Evolutionary conservation across 2,113 vertebrate species (phyloP).

Genomic region (Takifugu bimaculatus): DNA sequence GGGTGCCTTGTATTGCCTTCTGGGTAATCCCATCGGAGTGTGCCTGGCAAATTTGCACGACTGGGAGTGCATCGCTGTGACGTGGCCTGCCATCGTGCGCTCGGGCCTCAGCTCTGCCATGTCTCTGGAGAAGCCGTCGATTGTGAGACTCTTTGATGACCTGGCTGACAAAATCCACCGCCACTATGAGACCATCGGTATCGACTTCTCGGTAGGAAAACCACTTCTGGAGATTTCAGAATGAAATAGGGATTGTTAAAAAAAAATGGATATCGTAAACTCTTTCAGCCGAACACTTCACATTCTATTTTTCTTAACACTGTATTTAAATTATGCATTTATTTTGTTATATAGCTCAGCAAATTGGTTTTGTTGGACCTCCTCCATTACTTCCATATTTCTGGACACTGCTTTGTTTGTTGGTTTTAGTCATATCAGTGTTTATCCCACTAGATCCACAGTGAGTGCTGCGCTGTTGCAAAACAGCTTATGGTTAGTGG

Average conservation of each 20-base stretch:
- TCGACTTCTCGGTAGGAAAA: conserved; percentile 86
- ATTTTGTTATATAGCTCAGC: neutral
- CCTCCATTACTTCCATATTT: neutral
- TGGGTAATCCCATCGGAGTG: conserved; percentile 90
- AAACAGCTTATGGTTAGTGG: conserved; percentile 77
- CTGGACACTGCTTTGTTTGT: neutral
- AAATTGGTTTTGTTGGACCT: neutral
- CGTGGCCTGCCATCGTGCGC: conserved; percentile 90
- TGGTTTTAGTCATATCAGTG: neutral
- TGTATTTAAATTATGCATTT: too few species aligned
- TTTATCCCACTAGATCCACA: conserved; percentile 75
- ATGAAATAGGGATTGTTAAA: neutral
- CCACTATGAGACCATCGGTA: conserved; percentile 93
- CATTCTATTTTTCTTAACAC: too few species aligned
- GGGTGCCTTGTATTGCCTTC: conserved; percentile 97
- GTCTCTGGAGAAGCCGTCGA: conserved; percentile 96
- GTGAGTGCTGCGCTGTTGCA: conserved; percentile 77
- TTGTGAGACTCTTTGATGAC: conserved; percentile 93
- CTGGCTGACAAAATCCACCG: conserved; percentile 95
- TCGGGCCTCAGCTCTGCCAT: conserved; percentile 93
- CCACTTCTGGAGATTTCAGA: neutral
- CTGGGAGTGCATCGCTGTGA: conserved; percentile 93
- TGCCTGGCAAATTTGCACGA: conserved; percentile 94
- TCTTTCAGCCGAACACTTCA: too few species aligned
- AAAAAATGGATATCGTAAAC: neutral